Conservation (phyloP, 2,113 vertebrate species). For the Pomatorhinus ruficollis region DNA sequence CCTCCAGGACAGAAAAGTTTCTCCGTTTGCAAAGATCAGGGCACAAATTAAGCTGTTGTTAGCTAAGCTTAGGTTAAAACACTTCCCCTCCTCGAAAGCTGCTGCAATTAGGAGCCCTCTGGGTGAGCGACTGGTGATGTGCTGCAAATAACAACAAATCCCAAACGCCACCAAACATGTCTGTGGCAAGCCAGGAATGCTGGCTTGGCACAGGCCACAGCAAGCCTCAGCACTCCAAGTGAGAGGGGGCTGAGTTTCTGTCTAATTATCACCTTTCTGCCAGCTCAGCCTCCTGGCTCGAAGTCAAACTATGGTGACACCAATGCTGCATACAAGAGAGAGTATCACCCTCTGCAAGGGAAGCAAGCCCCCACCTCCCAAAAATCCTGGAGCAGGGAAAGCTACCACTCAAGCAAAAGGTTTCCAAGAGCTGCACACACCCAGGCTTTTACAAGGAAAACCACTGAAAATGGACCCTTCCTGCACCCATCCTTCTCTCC, state of each 20-base stretch:
- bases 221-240: background rate
- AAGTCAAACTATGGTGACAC: background rate
- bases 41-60: background rate
- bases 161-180: background rate
- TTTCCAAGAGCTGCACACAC: background rate
- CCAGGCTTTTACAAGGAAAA: background rate
- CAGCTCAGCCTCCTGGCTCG: background rate
- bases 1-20: background rate
- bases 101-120: background rate
- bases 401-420: background rate
- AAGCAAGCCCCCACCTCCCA: background rate
- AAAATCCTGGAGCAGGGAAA: background rate
- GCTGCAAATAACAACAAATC: background rate
- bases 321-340: background rate
- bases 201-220: background rate
- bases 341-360: background rate
- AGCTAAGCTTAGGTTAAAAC: background rate
- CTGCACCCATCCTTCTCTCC: background rate
- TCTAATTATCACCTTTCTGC: background rate
- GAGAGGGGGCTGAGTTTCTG: background rate
- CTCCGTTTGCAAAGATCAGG: background rate
- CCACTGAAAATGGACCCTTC: background rate
- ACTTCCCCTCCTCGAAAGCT: background rate
- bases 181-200: background rate
- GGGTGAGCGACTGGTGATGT: background rate